Conservation (phyloP, 2,888 invertebrate genomes). For the Eucera pruinosa region DNA sequence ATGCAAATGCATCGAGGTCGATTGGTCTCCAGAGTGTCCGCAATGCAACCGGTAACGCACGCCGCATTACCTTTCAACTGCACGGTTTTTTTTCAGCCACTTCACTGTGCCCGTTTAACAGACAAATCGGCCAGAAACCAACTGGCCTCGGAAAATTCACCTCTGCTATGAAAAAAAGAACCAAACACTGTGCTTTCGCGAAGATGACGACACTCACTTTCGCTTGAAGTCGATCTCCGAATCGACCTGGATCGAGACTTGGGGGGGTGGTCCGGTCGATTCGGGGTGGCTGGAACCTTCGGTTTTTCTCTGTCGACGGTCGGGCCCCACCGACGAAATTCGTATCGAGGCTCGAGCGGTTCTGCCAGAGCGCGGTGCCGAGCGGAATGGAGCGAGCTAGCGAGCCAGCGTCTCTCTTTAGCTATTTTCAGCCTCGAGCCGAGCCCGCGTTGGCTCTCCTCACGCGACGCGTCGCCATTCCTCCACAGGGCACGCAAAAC, state of each 20-base stretch:
- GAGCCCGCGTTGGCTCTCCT: slow-evolving; percentile 57
- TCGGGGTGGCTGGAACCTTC: slow-evolving; percentile 55
- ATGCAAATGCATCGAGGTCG: slow-evolving; percentile 55
- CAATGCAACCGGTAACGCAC: slow-evolving; percentile 47
- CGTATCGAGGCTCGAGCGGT: slow-evolving; percentile 76
- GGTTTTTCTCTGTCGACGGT: slow-evolving; percentile 30
- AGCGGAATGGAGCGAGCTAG: slow-evolving; percentile 70
- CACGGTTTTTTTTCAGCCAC: slow-evolving; percentile 23
- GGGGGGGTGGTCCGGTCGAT: slow-evolving; percentile 25
- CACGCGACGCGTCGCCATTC: slow-evolving; percentile 38
- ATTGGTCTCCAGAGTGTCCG: slow-evolving; percentile 22
- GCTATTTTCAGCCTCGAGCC: slow-evolving; percentile 72
- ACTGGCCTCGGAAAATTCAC: slow-evolving; percentile 24
- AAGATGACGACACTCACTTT: slow-evolving; percentile 33
- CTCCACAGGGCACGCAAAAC: slow-evolving; percentile 4
- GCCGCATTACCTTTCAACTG: slow-evolving; percentile 37
- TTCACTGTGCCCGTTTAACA: slow-evolving; percentile 23
- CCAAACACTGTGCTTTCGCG: slow-evolving; percentile 3
- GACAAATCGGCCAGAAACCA: no score
- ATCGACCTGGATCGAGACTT: slow-evolving; percentile 29
- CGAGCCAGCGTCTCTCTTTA: slow-evolving; percentile 66
- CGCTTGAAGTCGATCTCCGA: background rate
- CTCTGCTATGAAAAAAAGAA: background rate
- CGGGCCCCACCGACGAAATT: slow-evolving; percentile 73
- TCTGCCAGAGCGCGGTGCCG: slow-evolving; percentile 72